A percentile compares a stretch with the other conserved stretches of the same genome.
phyloP scores from a whole-genome alignment of 2,797 vertebrate genomes.

The Alfaro cultratus region DNA sequence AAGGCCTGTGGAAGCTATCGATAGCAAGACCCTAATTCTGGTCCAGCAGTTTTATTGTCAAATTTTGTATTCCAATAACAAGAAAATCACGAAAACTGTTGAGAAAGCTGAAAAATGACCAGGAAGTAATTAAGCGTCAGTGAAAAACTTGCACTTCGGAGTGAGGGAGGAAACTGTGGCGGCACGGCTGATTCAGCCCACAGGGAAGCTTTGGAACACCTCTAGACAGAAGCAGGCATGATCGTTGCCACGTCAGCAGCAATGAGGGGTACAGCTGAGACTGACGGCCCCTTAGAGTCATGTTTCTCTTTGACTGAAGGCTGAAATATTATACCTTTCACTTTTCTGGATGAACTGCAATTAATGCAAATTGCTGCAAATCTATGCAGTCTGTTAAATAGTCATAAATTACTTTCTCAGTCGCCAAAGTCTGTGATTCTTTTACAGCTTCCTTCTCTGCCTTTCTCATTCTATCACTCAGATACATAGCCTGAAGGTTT shows the following conservation, averaged over 20 bases:
- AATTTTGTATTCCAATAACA: background rate
- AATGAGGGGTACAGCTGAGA: conserved; percentile 22
- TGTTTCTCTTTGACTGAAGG: conserved; percentile 16
- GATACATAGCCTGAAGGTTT: conserved; percentile 25
- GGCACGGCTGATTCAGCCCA: conserved; percentile 37
- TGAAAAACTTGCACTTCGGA: background rate
- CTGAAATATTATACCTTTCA: conserved; percentile 47
- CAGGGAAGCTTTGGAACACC: conserved; percentile 26
- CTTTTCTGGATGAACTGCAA: background rate
- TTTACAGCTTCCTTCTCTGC: conserved; percentile 12
- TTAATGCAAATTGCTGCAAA: conserved; percentile 8
- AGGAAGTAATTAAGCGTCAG: conserved; percentile 9
- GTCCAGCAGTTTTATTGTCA: background rate
- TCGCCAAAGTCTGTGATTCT: background rate
- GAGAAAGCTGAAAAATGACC: background rate
- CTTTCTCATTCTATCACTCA: conserved; percentile 5
- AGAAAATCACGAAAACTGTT: background rate
- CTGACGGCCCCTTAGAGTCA: conserved; percentile 26
- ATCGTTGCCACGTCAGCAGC: conserved; percentile 73
- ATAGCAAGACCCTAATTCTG: background rate
- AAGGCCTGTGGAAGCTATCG: background rate
- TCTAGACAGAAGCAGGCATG: conserved; percentile 48
- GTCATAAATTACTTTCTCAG: background rate
- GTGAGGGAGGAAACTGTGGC: background rate
- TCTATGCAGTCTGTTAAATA: background rate